Percentiles rank a stretch among this genome's conserved stretches.
phyloP scores from a whole-genome alignment of 2,113 vertebrate genomes.

The Rafetus swinhoei region DNA sequence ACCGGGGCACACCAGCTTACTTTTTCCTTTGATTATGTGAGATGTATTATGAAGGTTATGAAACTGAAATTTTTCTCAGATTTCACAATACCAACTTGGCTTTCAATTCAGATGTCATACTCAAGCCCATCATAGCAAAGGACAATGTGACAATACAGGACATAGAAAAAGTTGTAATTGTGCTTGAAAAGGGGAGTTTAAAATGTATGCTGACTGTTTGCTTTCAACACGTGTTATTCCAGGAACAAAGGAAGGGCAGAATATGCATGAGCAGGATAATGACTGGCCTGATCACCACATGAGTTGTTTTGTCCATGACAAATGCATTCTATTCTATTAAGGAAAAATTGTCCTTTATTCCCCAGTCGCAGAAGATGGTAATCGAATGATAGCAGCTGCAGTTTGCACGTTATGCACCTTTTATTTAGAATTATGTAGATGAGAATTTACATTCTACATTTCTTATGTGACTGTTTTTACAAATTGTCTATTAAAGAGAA shows the following conservation, averaged over 20 bases:
- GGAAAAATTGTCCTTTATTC: background rate
- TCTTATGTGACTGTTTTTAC: background rate
- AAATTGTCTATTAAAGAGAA: background rate
- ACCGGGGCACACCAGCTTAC: too few relatives aligned
- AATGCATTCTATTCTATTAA: background rate
- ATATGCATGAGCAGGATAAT: background rate
- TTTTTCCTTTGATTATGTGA: background rate
- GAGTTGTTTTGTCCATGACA: background rate
- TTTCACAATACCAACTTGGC: background rate
- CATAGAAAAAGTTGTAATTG: fast-evolving
- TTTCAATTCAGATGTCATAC: background rate
- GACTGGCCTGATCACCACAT: background rate
- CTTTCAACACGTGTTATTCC: background rate
- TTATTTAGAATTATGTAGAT: background rate
- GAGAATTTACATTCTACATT: background rate
- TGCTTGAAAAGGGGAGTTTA: background rate
- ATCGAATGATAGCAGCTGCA: background rate
- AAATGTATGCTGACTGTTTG: background rate
- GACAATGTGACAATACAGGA: background rate
- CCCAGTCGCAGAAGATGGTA: background rate
- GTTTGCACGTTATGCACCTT: background rate
- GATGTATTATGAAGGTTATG: background rate
- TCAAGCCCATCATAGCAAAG: background rate
- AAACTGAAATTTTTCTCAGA: conserved; percentile 13
- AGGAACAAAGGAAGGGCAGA: background rate